Conservation (phyloP, 2,888 invertebrate species). For the Rapana venosa region DNA sequence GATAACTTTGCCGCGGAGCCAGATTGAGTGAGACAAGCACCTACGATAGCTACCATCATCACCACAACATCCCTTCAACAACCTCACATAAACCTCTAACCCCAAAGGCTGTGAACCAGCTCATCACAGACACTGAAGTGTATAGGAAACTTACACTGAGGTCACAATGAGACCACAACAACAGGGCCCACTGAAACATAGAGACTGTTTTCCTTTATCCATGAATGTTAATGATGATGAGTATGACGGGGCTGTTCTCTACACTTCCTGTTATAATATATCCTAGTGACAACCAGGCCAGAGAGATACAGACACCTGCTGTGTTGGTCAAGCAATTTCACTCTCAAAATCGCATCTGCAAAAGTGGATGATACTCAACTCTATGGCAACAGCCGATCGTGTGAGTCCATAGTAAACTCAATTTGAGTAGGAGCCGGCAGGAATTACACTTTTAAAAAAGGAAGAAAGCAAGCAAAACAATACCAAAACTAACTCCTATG, state of each 20-base stretch:
- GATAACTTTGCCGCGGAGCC: too few relatives aligned
- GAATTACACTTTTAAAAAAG: too few relatives aligned
- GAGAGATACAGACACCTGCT: not conserved
- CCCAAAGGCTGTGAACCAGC: too few relatives aligned
- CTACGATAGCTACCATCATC: too few relatives aligned
- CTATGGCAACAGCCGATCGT: not conserved
- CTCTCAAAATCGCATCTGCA: not conserved
- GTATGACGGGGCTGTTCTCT: not conserved
- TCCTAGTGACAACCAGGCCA: not conserved
- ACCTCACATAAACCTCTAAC: too few relatives aligned
- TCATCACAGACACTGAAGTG: too few relatives aligned
- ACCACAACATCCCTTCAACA: too few relatives aligned
- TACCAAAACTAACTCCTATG: not conserved
- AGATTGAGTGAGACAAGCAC: too few relatives aligned
- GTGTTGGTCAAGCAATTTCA: not conserved
- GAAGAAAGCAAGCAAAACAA: too few relatives aligned
- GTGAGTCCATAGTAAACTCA: not conserved
- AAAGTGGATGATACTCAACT: not conserved
- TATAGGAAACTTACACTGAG: too few relatives aligned
- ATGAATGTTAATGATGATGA: too few relatives aligned
- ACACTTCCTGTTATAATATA: not conserved
- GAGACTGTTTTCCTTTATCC: not conserved
- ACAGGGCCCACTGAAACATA: not conserved
- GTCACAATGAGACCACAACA: not conserved
- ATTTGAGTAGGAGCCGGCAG: not conserved